These are phyloP conservation scores for Drosophila rhopaloa DNA, from an alignment of 1,140 invertebrate species.

Conservation along the genomic window DNA sequence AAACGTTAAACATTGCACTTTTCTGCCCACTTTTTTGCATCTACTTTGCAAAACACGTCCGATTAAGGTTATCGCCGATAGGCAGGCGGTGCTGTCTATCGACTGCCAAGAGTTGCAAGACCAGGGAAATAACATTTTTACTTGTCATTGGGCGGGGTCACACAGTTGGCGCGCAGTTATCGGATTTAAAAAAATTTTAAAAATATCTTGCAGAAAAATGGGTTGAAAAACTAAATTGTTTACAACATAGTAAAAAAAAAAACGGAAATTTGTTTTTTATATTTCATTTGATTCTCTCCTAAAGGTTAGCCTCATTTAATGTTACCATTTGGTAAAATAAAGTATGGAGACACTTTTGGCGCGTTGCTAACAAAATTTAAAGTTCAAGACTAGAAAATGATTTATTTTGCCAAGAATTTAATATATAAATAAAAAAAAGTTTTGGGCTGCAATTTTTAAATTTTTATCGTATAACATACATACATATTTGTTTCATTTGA, in stretches of 20 bases:
- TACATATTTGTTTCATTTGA: no score
- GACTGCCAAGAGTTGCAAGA: not conserved
- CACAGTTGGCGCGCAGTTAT: not conserved
- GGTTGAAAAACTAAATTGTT: no score
- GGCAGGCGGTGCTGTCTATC: not conserved
- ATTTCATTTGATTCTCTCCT: no score
- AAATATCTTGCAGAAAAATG: no score
- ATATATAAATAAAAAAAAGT: not conserved
- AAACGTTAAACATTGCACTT: conserved; percentile 29
- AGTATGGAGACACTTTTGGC: not conserved
- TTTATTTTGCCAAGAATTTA: not conserved
- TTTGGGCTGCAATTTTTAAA: not conserved
- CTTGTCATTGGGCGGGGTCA: not conserved
- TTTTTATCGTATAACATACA: no score
- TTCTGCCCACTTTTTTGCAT: conserved; percentile 18
- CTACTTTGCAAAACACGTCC: conserved; percentile 4
- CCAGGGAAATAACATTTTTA: not conserved
- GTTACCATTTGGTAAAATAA: not conserved
- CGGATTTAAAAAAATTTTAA: no score
- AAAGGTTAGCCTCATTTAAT: no score
- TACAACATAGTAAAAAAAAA: no score
- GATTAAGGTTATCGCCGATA: conserved; percentile 1
- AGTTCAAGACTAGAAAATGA: not conserved
- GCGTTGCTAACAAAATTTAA: not conserved
- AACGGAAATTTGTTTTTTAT: no score